Evolutionary conservation across 1,140 invertebrate species (phyloP), one percentile per base, ranked within the genome.

Genomic region (Steinernema khuongi): DNA sequence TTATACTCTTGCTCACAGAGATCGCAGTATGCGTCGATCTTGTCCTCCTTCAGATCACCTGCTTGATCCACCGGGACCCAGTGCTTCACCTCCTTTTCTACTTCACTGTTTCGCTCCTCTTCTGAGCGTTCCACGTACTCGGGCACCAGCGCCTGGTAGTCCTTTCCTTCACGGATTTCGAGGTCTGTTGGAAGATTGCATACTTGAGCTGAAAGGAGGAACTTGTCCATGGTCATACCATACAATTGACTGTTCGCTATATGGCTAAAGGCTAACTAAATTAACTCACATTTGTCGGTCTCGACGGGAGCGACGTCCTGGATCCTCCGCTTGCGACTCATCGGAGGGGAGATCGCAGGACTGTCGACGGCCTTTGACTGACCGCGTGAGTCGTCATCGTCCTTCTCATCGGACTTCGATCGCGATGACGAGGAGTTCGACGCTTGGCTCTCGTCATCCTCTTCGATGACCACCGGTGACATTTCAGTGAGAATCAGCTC

Each of bases 311-410:
- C 11, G 50, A 60, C 22, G 26, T 60, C 50, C 19, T 60, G 50
- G 19, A 60, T 60, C 26, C 50, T 11, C 7, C 50, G 11, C 50
- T 60, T 60, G 4, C 50, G 50, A 22, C 50, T 60, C 50, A 60
- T 60, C 50, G 50, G 50, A 60, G 50, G 50, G 14, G 50, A 60
- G 7, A 41, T 11, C 7, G 7, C 36, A 22, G 50, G 50, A 4
- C 11, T 60, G 7, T 60, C 19, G 14, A 4, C 4, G 7, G 50
- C 7, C 50, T 60, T 60, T 22, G 7, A 14, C 7, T 22, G 14
- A 7, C 50, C 50, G 11, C 50, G 50, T 4, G 50, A 60, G 50
- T 60, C 50, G 50, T 60, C 50, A n/a, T n/a, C n/a, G 50, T 60
- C 50, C 4, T 11, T 17, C 19, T 60, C 22, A n/a, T 41, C 36